Conservation (phyloP, 1,140 invertebrate genomes). For the Aphis gossypii region DNA sequence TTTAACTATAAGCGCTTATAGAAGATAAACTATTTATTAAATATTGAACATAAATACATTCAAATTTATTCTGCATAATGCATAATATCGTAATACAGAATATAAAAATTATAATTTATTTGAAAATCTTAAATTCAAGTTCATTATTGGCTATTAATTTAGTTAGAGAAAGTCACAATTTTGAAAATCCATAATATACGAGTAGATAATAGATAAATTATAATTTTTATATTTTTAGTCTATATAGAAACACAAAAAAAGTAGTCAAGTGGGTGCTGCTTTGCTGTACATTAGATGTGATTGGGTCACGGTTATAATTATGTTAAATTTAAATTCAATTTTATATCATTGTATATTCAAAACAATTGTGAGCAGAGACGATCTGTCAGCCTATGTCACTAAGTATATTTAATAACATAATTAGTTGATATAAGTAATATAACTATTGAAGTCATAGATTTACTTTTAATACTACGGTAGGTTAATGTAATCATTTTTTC, state of each 20-base stretch:
- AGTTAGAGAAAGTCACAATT: background rate
- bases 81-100: background rate
- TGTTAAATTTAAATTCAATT: no score
- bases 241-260: background rate
- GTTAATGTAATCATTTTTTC: no score
- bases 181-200: background rate
- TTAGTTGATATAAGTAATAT: no score
- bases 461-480: no score
- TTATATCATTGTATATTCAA: no score
- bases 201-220: background rate
- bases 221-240: background rate
- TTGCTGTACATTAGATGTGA: no score
- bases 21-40: constrained; percentile 10
- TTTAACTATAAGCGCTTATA: background rate
- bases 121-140: background rate
- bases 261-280: no score
- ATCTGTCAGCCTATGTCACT: no score
- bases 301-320: no score
- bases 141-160: background rate
- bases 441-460: no score
- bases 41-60: background rate
- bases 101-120: background rate
- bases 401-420: no score
- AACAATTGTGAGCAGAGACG: no score
- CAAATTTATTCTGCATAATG: constrained; percentile 8